Evolutionary conservation across 1,140 invertebrate genomes (phyloP), one percentile per base, ranked within the genome.

Genomic region (Drosophila fuyamai): DNA sequence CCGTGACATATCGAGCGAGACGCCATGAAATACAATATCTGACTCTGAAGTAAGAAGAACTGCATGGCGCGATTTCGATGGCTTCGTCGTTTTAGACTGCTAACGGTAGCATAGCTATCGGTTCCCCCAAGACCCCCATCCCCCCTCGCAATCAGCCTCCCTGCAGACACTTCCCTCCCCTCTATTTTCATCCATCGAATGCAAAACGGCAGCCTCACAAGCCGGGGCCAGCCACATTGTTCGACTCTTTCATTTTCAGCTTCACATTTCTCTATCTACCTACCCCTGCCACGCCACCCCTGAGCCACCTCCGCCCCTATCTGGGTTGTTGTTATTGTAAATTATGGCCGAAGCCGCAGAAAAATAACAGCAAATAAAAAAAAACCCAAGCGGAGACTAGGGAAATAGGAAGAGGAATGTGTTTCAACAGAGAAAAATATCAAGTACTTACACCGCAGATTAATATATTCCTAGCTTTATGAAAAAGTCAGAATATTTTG

Each of bases 211-310:
- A 43, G 41, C 68, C 66, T 35, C 63, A 70, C 63, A 38, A 70
- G 66, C 61, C 65, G 59, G 47, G 38, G 41, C 74, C 54, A 36
- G 77, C 77, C 81, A 80, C 79, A 86, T 86, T 86, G 82, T 86
- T 76, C 72, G 82, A 86, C 82, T 86, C 83, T 86, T 86, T 86
- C 83, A 86, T 86, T 88, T 88, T 82, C 79, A 86, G 76, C 79
- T 88, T 85, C 76, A 53, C 76, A 76, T 88, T 76, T 88, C 77
- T 79, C 70, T 78, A 78, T 85, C 75, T 80, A 38, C 59, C 54
- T 12, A n/a, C 71, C 27, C 43, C 23, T 62, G 61, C 16, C 71
- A 63, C 56, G 59, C 53, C 41, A n/a, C 55, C 47, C 59, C 7
- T 43, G 63, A 38, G 70, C 41, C 74, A 70, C 48, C 60, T 57